Evolutionary conservation across 1,140 invertebrate genomes (phyloP).

Genomic region (Bombus terrestris): DNA sequence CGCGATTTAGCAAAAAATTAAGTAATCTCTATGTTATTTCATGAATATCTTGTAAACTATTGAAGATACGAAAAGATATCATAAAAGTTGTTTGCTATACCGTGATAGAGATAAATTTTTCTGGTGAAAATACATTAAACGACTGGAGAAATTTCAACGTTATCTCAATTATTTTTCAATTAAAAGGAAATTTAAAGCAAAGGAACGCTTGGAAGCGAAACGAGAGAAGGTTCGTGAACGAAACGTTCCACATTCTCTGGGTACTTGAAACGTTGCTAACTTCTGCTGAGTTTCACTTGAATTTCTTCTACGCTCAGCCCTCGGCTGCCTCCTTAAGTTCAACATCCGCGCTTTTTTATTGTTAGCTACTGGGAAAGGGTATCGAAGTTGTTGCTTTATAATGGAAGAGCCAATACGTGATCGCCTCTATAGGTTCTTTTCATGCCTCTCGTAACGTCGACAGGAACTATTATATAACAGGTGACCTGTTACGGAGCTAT

Average conservation of each 20-base stretch:
- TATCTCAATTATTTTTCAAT: background rate
- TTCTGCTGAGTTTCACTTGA: conserved; percentile 12
- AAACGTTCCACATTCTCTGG: conserved; percentile 21
- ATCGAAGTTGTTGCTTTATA: conserved; percentile 58
- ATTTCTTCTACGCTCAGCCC: conserved; percentile 8
- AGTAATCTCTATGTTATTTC: too few relatives aligned
- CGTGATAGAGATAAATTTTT: background rate
- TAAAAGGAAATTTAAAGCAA: background rate
- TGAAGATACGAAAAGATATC: too few relatives aligned
- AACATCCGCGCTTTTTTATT: conserved; percentile 52
- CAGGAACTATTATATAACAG: conserved; percentile 53
- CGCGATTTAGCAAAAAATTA: too few relatives aligned
- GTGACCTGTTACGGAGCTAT: conserved; percentile 26
- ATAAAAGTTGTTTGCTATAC: too few relatives aligned
- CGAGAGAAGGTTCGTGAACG: background rate
- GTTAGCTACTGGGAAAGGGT: conserved; percentile 38
- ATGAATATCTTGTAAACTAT: too few relatives aligned
- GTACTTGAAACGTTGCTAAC: conserved; percentile 1
- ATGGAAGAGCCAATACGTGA: conserved; percentile 70
- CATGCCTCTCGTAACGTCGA: conserved; percentile 32
- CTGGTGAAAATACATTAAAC: background rate
- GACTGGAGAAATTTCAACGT: too few relatives aligned
- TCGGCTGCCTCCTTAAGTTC: conserved; percentile 30
- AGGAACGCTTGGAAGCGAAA: background rate
- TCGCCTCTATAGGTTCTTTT: conserved; percentile 63